Base-by-base conservation (phyloP, 92 coral and sea anemone species). In the Paragorgia papillata region DNA sequence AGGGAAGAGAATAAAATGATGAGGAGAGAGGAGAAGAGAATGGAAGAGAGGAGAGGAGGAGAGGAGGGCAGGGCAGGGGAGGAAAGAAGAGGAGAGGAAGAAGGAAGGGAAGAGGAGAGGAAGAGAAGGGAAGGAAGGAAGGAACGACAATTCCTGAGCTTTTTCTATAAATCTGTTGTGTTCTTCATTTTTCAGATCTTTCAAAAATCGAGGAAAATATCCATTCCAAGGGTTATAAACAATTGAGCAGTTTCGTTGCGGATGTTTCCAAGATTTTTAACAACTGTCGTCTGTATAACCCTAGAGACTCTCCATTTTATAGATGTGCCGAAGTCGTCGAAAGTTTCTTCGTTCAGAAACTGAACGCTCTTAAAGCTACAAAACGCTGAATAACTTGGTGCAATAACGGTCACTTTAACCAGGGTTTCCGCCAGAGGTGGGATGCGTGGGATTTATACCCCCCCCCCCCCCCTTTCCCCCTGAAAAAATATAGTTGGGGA, bases 281-380 rank as follows among this genome's bases (percentile, higher is more conserved):
- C 82, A 94, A 94, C 86, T 94, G 98, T 73, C 95, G 98, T n/a
- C 84, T 86, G 70, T 94, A 89, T 75, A 94, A 94, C 73, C 90
- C 90, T 50, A 85, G 92, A 70, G 98, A 94, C 69, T 91, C 98
- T 3, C 90, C 98, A 1, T 94, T 91, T 69, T 94, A 94, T 74
- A 97, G 98, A 83, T 94, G 98, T 74, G 98, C 98, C 51, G 98
- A 94, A 79, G 98, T 94, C 30, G 71, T 94, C 80, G 98, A 94
- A 63, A 86, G 92, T 61, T 90, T 94, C 66, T 94, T 94, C 35
- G 98, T 94, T 13, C 96, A 94, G 64, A 94, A 91, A 76, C 89
- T 94, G 25, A 87, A 92, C 22, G 90, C 91, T 1, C 91, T 89
- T 89, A 92, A 91, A 74, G 82, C 60, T 43, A 82, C 82, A 76